Evolutionary conservation across 2,888 invertebrate genomes (phyloP), one percentile per base, ranked within the genome.

Genomic region (Phyllotreta striolata): DNA sequence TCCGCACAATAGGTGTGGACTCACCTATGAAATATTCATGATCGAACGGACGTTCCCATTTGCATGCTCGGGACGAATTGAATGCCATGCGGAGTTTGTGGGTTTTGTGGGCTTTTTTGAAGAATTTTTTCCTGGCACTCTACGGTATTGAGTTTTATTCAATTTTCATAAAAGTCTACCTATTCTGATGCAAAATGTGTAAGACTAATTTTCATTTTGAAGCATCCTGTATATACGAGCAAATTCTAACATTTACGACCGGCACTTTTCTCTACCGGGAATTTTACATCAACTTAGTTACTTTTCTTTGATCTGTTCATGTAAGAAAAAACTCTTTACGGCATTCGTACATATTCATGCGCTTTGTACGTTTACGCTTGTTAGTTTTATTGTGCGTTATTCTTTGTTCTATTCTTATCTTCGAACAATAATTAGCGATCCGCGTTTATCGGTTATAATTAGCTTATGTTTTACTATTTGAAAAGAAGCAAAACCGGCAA

Each of bases 21-120:
- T 78, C 71, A 71, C 71, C 72, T 76, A 78, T 78, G 77, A 79
- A 78, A 78, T 79, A 80, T 80, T 78, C 78, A 78, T 78, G 75
- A 62, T 54, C 57, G 49, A 61, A 61, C 40, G 61, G 65, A 58
- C 64, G 14, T 39, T 38, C 55, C 54, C 60, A 67, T 65, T 65
- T 67, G 55, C 63, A 65, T 67, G 59, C 61, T 49, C 39, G 14
- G 56, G 13, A 9, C 49, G 43, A 34, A 10, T 35, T 37, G 12
- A 49, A 12, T 49, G n/a, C 34, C 10, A 49, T 34, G 10, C 12
- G 12, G 44, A 14, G 10, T 44, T 13, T 10, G 44, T 41, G 14
- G 5, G 44, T 44, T 44, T 44, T 44, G 44, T 44, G 12, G 10
- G 6, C 14, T 44, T 44, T 44, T 14, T 44, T 44, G 14, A 4